phyloP scores from a whole-genome alignment of 2,888 invertebrate genomes.

The Ethmia dodecea region DNA sequence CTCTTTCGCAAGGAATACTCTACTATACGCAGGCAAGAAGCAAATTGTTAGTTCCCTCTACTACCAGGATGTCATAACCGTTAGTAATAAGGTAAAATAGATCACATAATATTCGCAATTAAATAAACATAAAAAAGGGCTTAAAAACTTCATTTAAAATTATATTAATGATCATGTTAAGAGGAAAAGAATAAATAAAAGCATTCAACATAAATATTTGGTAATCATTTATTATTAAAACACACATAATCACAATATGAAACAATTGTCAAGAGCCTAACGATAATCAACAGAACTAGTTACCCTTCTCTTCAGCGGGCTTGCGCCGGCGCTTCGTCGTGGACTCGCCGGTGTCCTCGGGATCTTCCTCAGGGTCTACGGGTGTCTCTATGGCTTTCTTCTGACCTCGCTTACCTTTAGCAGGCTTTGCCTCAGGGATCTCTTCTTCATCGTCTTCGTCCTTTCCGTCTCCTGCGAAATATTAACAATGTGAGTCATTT shows the following conservation, averaged over 20 bases:
- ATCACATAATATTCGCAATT: too few species aligned
- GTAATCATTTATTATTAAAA: slow-evolving; percentile 57
- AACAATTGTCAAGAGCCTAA: slow-evolving; percentile 40
- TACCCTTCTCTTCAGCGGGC: slow-evolving; percentile 64
- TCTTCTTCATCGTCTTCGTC: slow-evolving; percentile 44
- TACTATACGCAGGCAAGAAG: too few species aligned
- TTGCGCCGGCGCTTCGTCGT: slow-evolving; percentile 58
- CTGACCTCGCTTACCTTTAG: slow-evolving; percentile 51
- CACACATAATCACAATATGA: slow-evolving; percentile 52
- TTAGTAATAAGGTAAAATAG: too few species aligned
- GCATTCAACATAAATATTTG: slow-evolving; percentile 50
- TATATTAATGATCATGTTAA: too few species aligned
- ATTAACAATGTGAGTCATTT: too few species aligned
- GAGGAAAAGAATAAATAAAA: slow-evolving; percentile 42
- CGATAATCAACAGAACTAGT: slow-evolving; percentile 45
- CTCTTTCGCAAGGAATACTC: too few species aligned
- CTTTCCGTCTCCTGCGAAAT: slow-evolving; percentile 40
- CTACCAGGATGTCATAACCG: too few species aligned
- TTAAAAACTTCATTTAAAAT: too few species aligned
- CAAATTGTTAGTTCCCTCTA: too few species aligned
- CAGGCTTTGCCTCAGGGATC: slow-evolving; percentile 41
- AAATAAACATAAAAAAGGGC: too few species aligned
- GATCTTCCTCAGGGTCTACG: slow-evolving; percentile 35
- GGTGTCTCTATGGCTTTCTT: slow-evolving; percentile 47
- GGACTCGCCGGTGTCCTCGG: slow-evolving; percentile 47